A percentile compares a stretch with the other conserved stretches of the same genome.
These are phyloP conservation scores for Megaptera novaeangliae DNA, from an alignment of 2,113 vertebrate genomes.

Conservation along the genomic window DNA sequence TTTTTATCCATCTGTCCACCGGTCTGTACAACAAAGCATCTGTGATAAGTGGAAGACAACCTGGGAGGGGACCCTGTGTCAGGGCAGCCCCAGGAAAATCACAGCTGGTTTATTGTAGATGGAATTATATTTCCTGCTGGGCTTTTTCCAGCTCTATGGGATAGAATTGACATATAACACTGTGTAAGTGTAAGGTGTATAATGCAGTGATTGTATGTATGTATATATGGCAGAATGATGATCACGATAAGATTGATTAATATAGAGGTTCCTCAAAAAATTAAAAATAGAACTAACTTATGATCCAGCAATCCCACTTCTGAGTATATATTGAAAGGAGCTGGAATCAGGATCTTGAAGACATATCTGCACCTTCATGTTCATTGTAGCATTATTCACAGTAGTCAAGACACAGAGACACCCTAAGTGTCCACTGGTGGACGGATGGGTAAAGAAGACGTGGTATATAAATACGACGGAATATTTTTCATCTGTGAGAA, in stretches of 20 bases:
- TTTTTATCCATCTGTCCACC: neutral
- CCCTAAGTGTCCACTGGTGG: fast-evolving
- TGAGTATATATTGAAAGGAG: fast-evolving
- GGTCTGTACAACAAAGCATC: neutral
- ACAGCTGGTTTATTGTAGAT: fast-evolving
- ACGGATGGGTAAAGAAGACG: fast-evolving
- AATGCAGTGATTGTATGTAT: fast-evolving
- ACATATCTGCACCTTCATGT: fast-evolving
- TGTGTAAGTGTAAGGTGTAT: fast-evolving
- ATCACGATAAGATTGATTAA: fast-evolving
- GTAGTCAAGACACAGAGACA: fast-evolving
- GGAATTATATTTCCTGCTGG: neutral
- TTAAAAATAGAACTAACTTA: fast-evolving
- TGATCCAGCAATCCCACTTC: fast-evolving
- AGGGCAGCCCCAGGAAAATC: neutral
- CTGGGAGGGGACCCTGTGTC: neutral
- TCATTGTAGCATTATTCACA: fast-evolving
- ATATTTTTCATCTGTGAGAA: fast-evolving
- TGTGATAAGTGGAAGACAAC: too few relatives aligned
- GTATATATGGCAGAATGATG: fast-evolving
- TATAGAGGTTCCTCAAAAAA: fast-evolving
- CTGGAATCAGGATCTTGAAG: neutral
- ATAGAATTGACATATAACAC: fast-evolving
- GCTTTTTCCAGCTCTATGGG: neutral
- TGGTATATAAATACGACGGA: fast-evolving